These are phyloP conservation scores for Ptilodon capucinus DNA, from an alignment of 2,888 invertebrate genomes.

Conservation along the genomic window DNA sequence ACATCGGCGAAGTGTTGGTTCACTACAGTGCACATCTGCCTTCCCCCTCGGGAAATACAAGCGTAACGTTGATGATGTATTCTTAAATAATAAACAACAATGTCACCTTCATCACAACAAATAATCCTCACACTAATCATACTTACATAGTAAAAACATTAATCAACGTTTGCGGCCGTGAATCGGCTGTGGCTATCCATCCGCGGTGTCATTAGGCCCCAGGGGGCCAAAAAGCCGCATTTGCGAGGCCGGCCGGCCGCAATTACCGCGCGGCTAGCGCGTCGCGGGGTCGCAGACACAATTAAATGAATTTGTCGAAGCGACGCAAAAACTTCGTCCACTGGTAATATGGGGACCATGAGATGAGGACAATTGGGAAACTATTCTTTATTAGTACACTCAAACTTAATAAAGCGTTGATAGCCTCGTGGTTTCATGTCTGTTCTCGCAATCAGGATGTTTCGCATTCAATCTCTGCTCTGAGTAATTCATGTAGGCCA, in stretches of 20 bases:
- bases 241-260: conserved; percentile 15
- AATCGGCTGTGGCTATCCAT: neutral
- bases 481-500: too few relatives aligned
- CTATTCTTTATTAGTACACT: too few relatives aligned
- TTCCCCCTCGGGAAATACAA: too few relatives aligned
- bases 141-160: neutral
- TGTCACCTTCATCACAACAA: too few relatives aligned
- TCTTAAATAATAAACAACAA: too few relatives aligned
- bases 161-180: neutral
- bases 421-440: too few relatives aligned
- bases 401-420: too few relatives aligned
- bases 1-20: too few relatives aligned
- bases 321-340: conserved; percentile 58
- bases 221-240: neutral
- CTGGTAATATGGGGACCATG: conserved; percentile 41
- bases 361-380: neutral
- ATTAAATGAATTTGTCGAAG: conserved; percentile 73
- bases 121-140: neutral
- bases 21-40: too few relatives aligned
- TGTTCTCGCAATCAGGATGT: too few relatives aligned
- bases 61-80: too few relatives aligned
- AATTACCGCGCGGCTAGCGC: conserved; percentile 62
- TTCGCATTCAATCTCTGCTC: too few relatives aligned
- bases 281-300: conserved; percentile 66
- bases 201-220: neutral